These are phyloP conservation scores for Enteromius mattozi DNA, from an alignment of 2,797 vertebrate species.

Conservation along the genomic window DNA sequence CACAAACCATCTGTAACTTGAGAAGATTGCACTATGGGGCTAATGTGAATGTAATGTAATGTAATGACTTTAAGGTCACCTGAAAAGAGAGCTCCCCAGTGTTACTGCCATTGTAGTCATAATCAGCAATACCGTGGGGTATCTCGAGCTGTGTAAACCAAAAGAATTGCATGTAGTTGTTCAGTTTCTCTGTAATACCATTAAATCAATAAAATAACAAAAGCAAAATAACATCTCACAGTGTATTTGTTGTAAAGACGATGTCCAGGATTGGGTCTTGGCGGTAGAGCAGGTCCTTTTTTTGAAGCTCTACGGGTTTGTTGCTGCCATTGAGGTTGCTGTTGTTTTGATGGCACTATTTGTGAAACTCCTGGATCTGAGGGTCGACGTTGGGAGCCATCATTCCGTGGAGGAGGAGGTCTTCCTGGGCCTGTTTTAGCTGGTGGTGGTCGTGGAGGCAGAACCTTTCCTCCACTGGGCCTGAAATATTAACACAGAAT, in stretches of 20 bases:
- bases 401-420: slow-evolving; percentile 84
- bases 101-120: slow-evolving; percentile 77
- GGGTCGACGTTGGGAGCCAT: slow-evolving; percentile 71
- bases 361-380: slow-evolving; percentile 23
- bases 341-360: slow-evolving; percentile 13
- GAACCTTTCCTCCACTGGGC: slow-evolving; percentile 76
- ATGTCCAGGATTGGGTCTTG: slow-evolving; percentile 92
- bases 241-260: slow-evolving; percentile 93
- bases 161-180: slow-evolving; percentile 16
- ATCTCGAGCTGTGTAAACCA: slow-evolving; percentile 80
- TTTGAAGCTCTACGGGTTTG: slow-evolving; percentile 59
- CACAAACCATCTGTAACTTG: not conserved
- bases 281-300: slow-evolving; percentile 86
- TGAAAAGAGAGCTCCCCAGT: slow-evolving; percentile 84
- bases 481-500: slow-evolving; percentile 69
- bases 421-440: slow-evolving; percentile 84
- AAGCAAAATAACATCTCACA: slow-evolving; percentile 74
- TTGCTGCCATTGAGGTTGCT: slow-evolving; percentile 55
- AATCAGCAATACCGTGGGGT: slow-evolving; percentile 82
- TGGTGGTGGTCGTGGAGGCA: slow-evolving; percentile 80
- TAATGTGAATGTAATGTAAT: not conserved
- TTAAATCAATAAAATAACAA: not conserved
- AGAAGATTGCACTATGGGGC: not conserved
- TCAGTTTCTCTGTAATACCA: not conserved
- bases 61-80: slow-evolving; percentile 72